Base-by-base conservation (phyloP, 2,797 vertebrate species). In the Ceryle rudis region DNA sequence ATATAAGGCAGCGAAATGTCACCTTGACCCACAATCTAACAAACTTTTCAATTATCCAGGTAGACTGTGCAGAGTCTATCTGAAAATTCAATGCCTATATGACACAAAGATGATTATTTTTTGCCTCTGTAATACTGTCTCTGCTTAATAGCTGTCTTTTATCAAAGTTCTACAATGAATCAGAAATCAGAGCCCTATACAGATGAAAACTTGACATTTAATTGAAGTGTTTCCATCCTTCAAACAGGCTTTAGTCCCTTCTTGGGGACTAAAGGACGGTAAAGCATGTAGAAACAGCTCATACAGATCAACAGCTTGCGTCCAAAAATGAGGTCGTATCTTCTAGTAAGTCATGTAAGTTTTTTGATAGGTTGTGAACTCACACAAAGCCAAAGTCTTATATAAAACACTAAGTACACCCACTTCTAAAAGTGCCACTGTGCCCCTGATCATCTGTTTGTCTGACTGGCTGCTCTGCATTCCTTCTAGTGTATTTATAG, bases 401-500 rank as follows among this genome's bases (percentile, higher is more conserved):
- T 71, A 86, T 20, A 86, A 93, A 95, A 64, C 1, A 2, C 71
- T 42, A 89, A 77, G 86, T 47, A 81, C 2, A 54, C 2, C 1
- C 9, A n/a, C 72, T 93, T 91, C 54, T 84, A 37, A 62, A 89
- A 92, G 58, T 55, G 49, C 37, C 61, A 35, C 28, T 23, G 47
- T 86, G 62, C 11, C 57, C 49, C 37, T 64, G 33, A 52, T 80
- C 71, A 62, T 44, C 74, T 54, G 2, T 84, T 87, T 75, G 35
- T 71, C 37, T 71, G 60, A 82, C 58, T 42, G 39, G 49, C 69
- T 95, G 86, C 42, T 74, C 73, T 15, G 9, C 71, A 80, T 85
- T 82, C 71, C 78, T 93, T 54, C 21, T 35, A 9, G 29, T 49
- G 33, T 90, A 82, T 95, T 94, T 95, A 91, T 37, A 81, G 90